Evolutionary conservation across 2,888 invertebrate genomes (phyloP), one percentile per base, ranked within the genome.

Genomic region (Ptychoptera albimana): DNA sequence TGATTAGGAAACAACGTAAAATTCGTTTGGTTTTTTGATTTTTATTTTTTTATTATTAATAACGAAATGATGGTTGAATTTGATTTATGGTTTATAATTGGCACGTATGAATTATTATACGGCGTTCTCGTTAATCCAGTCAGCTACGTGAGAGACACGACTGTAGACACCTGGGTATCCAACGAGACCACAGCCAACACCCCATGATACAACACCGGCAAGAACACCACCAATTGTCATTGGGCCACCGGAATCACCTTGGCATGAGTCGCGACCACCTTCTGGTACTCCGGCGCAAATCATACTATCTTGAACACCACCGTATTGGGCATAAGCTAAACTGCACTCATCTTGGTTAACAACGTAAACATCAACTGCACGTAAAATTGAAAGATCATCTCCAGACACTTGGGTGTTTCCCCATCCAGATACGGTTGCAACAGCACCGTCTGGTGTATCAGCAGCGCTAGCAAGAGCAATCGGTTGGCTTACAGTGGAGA

Each of bases 151-250:
- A 10, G 47, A 6, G 10, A 49, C 45, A 41, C 46, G 43, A 5
- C 47, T 7, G 45, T 50, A 48, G 13, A 48, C 49, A 2, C 46
- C 64, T 8, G 63, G 64, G 45, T 58, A 62, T 1, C 46, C 46
- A 1, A 48, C n/a, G 37, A 39, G 37, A 35, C 57, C 64, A 35
- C 66, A 66, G 30, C 59, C 58, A 11, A 42, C 47, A 32, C 65
- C 66, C 61, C 61, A 66, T 9, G 64, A 66, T 0, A 70, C 69
- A 12, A 70, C 61, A n/a, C 70, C 65, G 37, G 61, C 55, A 13
- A 63, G 45, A 10, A 59, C 51, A 0, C 55, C 58, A 11, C 54
- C 54, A 13, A 50, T 57, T 1, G 60, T 52, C 43, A 65, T 51
- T 42, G 66, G 65, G 11, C 66, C 66, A 48, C 66, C 66, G 2